Evolutionary conservation across 2,113 vertebrate species (phyloP).

Genomic region (Lampris megalopsis): DNA sequence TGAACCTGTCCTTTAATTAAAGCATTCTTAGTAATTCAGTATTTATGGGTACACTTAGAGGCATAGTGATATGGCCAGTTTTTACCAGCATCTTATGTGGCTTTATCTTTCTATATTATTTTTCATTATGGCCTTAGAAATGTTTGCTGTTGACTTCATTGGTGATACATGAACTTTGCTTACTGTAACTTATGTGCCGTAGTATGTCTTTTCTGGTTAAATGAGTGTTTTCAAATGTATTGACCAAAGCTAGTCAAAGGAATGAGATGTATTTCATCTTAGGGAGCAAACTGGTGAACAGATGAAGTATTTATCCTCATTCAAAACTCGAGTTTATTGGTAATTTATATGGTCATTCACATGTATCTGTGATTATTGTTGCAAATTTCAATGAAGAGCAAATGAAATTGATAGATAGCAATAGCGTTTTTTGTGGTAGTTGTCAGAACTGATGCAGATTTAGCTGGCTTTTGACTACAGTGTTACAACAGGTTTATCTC

Average conservation of each 20-base stretch:
- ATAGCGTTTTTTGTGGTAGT: slow-evolving; percentile 19
- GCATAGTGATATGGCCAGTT: background rate
- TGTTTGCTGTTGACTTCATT: slow-evolving; percentile 27
- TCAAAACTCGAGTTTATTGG: background rate
- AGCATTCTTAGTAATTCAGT: background rate
- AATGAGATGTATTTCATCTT: background rate
- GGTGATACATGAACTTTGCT: slow-evolving; percentile 30
- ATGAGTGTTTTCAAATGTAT: slow-evolving; percentile 33
- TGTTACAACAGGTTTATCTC: slow-evolving; percentile 37
- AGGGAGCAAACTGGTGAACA: background rate
- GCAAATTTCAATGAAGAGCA: slow-evolving; percentile 1
- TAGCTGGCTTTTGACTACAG: slow-evolving; percentile 14
- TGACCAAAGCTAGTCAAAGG: background rate
- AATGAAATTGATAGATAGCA: background rate
- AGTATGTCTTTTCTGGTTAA: slow-evolving; percentile 3
- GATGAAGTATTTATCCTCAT: background rate
- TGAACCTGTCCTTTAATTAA: too few species aligned
- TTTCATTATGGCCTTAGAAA: slow-evolving; percentile 3
- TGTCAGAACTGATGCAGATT: slow-evolving; percentile 19
- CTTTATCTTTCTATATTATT: slow-evolving; percentile 20
- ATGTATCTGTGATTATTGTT: slow-evolving; percentile 39
- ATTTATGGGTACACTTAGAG: background rate
- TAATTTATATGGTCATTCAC: slow-evolving; percentile 14
- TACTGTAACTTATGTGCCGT: slow-evolving; percentile 35
- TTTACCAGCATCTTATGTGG: background rate